Percentiles rank a stretch among this genome's conserved stretches.
Conservation (phyloP, 1,140 invertebrate genomes). For the Theocolax elegans region DNA sequence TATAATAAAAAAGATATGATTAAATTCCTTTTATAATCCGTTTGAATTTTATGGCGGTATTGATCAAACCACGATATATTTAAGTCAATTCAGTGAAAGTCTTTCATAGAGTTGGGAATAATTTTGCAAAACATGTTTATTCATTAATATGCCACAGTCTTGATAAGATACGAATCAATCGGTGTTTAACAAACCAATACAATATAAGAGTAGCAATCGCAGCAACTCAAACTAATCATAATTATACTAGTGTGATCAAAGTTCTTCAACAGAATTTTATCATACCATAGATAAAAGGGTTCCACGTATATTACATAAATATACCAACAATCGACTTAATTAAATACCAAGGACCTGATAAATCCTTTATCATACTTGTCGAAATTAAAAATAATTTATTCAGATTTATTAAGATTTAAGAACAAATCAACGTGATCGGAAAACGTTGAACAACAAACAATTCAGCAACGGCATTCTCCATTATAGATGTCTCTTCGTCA, state of each 20-base stretch:
- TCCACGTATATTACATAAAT: background rate
- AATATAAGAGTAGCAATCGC: conserved; percentile 49
- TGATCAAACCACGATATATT: conserved; percentile 22
- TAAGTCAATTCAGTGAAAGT: conserved; percentile 44
- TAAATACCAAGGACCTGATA: background rate
- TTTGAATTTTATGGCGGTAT: conserved; percentile 35
- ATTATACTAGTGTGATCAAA: background rate
- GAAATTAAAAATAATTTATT: too few species aligned
- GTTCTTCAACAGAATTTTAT: background rate
- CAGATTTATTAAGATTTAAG: conserved; percentile 19
- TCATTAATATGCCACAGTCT: conserved; percentile 52
- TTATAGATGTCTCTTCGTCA: conserved; percentile 50
- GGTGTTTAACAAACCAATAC: conserved; percentile 47
- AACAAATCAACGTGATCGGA: conserved; percentile 22
- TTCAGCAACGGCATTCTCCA: conserved; percentile 46
- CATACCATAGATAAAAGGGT: background rate
- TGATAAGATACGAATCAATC: conserved; percentile 59
- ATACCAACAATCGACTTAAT: background rate
- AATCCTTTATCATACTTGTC: too few species aligned
- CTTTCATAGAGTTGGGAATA: conserved; percentile 60
- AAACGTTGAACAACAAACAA: conserved; percentile 49
- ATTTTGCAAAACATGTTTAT: conserved; percentile 61
- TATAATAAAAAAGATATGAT: conserved; percentile 37
- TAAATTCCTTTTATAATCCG: conserved; percentile 43
- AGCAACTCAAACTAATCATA: conserved; percentile 51